Conservation (phyloP, 2,888 invertebrate species). For the Schrankia costaestrigalis region DNA sequence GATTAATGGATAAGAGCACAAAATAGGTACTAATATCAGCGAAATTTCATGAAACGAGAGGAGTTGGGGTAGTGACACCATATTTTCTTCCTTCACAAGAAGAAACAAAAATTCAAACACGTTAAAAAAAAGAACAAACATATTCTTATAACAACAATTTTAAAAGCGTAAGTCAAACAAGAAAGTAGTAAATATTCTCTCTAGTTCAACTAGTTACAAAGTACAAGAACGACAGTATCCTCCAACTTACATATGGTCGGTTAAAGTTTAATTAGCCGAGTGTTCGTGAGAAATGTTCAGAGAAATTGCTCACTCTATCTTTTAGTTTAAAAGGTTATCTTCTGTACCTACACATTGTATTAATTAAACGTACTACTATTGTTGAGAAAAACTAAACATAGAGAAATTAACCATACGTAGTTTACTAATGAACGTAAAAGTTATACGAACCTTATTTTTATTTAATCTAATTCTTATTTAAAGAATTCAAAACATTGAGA, state of each 20-base stretch:
- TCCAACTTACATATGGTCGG: constrained; percentile 18
- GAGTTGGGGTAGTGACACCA: too few species aligned
- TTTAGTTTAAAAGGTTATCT: constrained; percentile 39
- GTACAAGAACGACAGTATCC: constrained; percentile 6
- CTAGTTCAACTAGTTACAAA: constrained; percentile 14
- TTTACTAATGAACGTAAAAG: too few species aligned
- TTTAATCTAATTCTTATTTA: too few species aligned
- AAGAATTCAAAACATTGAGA: too few species aligned
- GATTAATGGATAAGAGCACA: too few species aligned
- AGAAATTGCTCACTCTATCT: constrained; percentile 36
- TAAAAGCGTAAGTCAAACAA: constrained; percentile 21
- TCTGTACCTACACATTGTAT: constrained; percentile 19
- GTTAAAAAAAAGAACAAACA: too few species aligned
- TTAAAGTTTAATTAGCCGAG: constrained; percentile 25
- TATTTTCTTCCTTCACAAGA: too few species aligned
- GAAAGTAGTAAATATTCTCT: constrained; percentile 29
- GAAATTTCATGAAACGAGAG: too few species aligned
- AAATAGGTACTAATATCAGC: too few species aligned
- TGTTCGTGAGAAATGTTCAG: constrained; percentile 29
- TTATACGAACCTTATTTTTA: too few species aligned
- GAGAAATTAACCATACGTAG: not conserved
- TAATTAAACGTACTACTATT: constrained; percentile 24
- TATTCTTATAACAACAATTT: constrained; percentile 19
- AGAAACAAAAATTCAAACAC: too few species aligned
- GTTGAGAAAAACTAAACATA: constrained; percentile 15